Base-by-base conservation (phyloP, 2,113 vertebrate genomes). In the Sebastes fasciatus region DNA sequence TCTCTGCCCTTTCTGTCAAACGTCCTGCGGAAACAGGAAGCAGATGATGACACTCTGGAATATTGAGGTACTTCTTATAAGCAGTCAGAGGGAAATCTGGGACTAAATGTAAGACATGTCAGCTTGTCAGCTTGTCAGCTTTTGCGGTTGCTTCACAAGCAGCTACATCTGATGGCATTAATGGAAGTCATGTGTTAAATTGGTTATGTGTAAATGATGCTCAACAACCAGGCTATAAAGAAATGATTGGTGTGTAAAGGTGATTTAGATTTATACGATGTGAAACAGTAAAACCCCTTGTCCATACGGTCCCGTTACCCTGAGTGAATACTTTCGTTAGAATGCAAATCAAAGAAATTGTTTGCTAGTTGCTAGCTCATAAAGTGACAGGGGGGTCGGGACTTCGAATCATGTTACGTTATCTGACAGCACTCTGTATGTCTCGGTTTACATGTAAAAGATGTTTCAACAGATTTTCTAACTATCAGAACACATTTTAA, bases 1-100 rank as follows among this genome's bases (percentile, higher is more conserved):
- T 97, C 97, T 75, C 95, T 89, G 21, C 97, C 96, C 71, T 94
- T 94, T 4, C 13, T 74, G 88, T 96, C 95, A 90, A 97, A 98
- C 11, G 90, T 92, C 91, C 98, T 99, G 82, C 42, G 19, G 3
- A 73, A 84, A 82, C 62, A 87, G 74, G 48, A 79, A 72, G 48
- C 49, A 57, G 5, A 34, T 72, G 77, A 76, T 0, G 5, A 74
- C n/a, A 86, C 63, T 21, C 40, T 76, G 70, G 75, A 84, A 58
- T 63, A n/a, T 51, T 66, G 3, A 72, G 9, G 46, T 21, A 1
- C 3, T 43, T 71, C 17, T 57, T 63, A 8, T 4, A 40, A 43
- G 43, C 43, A 62, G 23, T 51, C 6, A 54, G 45, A 52, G 12
- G 34, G 34, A 34, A 34, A 34, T 34, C 34, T 34, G 3, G 34